Base-by-base conservation (phyloP, 1,140 invertebrate genomes). In the Drosophila sucinea region DNA sequence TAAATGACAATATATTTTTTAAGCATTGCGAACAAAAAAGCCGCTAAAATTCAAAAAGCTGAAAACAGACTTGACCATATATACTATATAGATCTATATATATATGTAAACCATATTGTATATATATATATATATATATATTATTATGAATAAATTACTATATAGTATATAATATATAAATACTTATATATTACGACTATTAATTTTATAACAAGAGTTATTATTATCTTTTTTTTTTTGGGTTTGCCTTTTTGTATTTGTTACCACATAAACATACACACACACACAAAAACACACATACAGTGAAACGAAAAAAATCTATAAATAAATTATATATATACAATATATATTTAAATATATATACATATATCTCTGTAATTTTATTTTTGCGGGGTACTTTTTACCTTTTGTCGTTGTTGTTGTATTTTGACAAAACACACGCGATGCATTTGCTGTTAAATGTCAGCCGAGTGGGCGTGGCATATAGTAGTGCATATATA, bases 31-130 rank as follows among this genome's bases (percentile, higher is more conserved):
- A 74, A 55, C 60, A 38, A 11, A 47, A 47, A 47, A 47, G 23
- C 44, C 23, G 44, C 44, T 47, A 47, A 47, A 47, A 47, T 47
- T 47, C 23, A 51, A 27, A 73, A 40, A 73, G 32, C 41, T 40
- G 35, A 63, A 60, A 64, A 73, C 74, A 73, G 74, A 77, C 74
- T 77, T 77, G 74, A 73, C n/a, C 57, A 70, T 58, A 54, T 32
- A 63, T 64, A 40, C 57, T 73, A 64, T 70, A 60, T 27, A 51
- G 6, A 63, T 57, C 33, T 33, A 56, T 64, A 33, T 17, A 73
- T 55, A 23, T 44, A 44, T 10, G 27, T 38, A 38, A 38, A 17
- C 17, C 29, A 60, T 54, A 51, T 27, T 67, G 55, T 62, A 35
- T n/a, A 72, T 58, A 56, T 7, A 25, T 41, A 41, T 1, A 62